phyloP scores from a whole-genome alignment of 1,140 invertebrate species.

The Grapholita molesta region DNA sequence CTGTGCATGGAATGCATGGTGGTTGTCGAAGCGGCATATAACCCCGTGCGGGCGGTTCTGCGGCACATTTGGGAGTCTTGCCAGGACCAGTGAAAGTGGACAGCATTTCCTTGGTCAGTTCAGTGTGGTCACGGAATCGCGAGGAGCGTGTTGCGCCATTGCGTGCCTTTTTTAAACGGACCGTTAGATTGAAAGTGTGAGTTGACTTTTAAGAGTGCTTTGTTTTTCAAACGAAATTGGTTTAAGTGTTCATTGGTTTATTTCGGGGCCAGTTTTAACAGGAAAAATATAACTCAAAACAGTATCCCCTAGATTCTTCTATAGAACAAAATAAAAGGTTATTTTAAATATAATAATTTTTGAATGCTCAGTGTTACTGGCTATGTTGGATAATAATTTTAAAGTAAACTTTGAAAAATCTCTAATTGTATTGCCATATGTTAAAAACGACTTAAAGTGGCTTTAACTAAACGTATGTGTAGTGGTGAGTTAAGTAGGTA shows the following conservation, averaged over 20 bases:
- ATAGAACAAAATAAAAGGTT: too few relatives aligned
- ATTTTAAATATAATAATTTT: too few relatives aligned
- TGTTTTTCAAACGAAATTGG: neutral
- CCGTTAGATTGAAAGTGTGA: conserved; percentile 30
- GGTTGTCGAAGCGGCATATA: conserved; percentile 45
- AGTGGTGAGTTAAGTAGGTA: too few relatives aligned
- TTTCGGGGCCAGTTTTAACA: too few relatives aligned
- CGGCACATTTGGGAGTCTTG: conserved; percentile 42
- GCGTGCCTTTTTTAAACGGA: conserved; percentile 43
- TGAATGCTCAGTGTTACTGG: too few relatives aligned
- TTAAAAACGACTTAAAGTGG: too few relatives aligned
- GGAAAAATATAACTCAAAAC: too few relatives aligned
- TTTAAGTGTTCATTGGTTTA: neutral
- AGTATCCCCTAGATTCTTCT: too few relatives aligned
- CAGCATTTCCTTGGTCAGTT: conserved; percentile 46
- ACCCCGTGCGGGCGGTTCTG: conserved; percentile 39
- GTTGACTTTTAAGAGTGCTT: neutral
- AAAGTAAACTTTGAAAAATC: too few relatives aligned
- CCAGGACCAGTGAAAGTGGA: conserved; percentile 68
- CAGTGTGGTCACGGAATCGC: conserved; percentile 37
- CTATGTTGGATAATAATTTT: too few relatives aligned
- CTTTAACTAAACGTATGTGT: too few relatives aligned
- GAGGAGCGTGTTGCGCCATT: conserved; percentile 36
- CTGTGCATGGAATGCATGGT: conserved; percentile 60
- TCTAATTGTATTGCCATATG: too few relatives aligned